These are phyloP conservation scores for Tachuris rubrigastra DNA, from an alignment of 2,113 vertebrate species.

Conservation along the genomic window DNA sequence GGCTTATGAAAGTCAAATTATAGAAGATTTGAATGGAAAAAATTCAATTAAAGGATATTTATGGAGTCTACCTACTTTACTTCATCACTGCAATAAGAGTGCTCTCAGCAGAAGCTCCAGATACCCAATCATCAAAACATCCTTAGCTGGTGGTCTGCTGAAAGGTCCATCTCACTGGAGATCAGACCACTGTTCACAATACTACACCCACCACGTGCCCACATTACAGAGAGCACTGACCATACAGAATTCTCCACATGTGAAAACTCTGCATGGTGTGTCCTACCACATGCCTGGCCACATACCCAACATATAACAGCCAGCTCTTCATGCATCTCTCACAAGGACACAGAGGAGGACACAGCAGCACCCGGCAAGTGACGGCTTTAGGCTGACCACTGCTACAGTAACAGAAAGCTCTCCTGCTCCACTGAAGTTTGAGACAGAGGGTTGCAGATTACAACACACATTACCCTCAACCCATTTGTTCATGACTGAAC, in stretches of 20 bases:
- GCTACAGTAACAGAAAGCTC: not conserved
- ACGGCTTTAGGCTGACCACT: not conserved
- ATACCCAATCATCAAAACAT: not conserved
- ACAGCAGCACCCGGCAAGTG: not conserved
- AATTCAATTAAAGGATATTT: not conserved
- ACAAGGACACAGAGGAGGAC: not conserved
- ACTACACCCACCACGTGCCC: not conserved
- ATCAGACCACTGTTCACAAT: not conserved
- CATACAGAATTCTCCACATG: accelerated
- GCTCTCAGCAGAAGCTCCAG: not conserved
- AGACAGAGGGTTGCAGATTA: not conserved
- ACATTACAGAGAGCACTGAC: not conserved
- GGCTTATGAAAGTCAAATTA: not conserved
- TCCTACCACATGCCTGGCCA: not conserved
- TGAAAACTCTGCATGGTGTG: not conserved
- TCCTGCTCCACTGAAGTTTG: accelerated
- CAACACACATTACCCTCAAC: not conserved
- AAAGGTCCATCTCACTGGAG: not conserved
- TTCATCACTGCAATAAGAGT: not conserved
- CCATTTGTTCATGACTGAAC: not conserved
- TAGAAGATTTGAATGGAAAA: not conserved
- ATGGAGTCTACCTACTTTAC: not conserved
- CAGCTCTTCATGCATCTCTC: not conserved
- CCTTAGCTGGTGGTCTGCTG: not conserved
- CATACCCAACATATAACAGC: accelerated